phyloP scores from a whole-genome alignment of 1,140 invertebrate genomes.

The Pachyrhynchus sulphureomaculatus region DNA sequence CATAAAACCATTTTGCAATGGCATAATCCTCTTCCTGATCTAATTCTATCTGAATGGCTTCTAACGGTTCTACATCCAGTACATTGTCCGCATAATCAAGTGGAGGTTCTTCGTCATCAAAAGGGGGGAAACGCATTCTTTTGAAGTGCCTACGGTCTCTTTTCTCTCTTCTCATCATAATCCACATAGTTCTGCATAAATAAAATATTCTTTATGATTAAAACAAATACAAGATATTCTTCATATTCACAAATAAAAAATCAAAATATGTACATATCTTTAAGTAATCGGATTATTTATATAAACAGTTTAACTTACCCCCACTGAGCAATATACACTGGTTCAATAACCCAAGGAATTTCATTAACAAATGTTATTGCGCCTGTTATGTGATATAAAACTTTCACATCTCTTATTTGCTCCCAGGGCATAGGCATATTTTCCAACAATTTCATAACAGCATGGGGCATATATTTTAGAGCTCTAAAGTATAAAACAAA shows the following conservation, averaged over 20 bases:
- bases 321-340: slow-evolving; percentile 99
- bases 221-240: too few relatives aligned
- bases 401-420: slow-evolving; percentile 97
- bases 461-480: slow-evolving; percentile 99
- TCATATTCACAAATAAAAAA: background rate
- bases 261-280: background rate
- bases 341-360: slow-evolving; percentile 99
- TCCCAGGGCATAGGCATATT: slow-evolving; percentile 99
- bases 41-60: slow-evolving; percentile 98
- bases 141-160: slow-evolving; percentile 98
- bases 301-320: too few relatives aligned
- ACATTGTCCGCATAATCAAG: slow-evolving; percentile 99
- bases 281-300: too few relatives aligned
- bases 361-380: slow-evolving; percentile 99
- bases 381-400: slow-evolving; percentile 96
- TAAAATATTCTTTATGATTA: too few relatives aligned
- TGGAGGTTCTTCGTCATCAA: slow-evolving; percentile 99
- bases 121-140: slow-evolving; percentile 98
- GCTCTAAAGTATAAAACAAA: slow-evolving; percentile 61
- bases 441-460: slow-evolving; percentile 96
- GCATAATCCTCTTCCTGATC: slow-evolving; percentile 94
- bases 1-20: slow-evolving; percentile 96
- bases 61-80: slow-evolving; percentile 96
- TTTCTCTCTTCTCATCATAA: slow-evolving; percentile 99
- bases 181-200: slow-evolving; percentile 94